These are phyloP conservation scores for Triplophysa bombifrons DNA, from an alignment of 2,797 vertebrate genomes.

Conservation along the genomic window DNA sequence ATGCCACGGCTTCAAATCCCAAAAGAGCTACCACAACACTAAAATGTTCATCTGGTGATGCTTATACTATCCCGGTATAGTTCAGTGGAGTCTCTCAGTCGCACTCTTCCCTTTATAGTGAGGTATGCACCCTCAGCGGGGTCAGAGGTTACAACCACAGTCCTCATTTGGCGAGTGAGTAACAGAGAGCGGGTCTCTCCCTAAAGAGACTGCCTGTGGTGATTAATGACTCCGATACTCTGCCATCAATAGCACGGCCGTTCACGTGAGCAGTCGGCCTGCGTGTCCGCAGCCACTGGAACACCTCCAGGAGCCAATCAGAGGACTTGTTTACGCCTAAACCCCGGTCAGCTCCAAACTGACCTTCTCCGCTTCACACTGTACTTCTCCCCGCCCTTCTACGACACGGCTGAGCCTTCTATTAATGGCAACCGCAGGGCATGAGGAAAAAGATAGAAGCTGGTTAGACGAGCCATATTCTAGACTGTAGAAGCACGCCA, in stretches of 20 bases:
- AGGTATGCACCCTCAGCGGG: constrained; percentile 25
- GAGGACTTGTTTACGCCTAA: constrained; percentile 9
- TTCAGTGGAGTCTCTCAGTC: constrained; percentile 13
- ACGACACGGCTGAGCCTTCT: constrained; percentile 46
- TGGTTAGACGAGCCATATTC: constrained; percentile 43
- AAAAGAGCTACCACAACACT: constrained; percentile 4
- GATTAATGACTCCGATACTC: constrained; percentile 48
- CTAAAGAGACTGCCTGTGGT: constrained; percentile 11
- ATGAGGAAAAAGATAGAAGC: constrained; percentile 6
- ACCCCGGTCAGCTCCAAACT: constrained; percentile 37
- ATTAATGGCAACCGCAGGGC: constrained; percentile 48
- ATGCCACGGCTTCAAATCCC: constrained; percentile 12
- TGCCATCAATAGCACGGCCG: constrained; percentile 30
- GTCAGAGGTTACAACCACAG: constrained; percentile 39
- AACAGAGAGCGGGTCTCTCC: constrained; percentile 22
- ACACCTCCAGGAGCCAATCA: constrained; percentile 46
- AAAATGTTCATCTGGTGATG: neutral
- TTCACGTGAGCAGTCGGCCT: constrained; percentile 20
- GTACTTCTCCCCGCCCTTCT: constrained; percentile 25
- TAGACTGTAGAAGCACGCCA: constrained; percentile 13
- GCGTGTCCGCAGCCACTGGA: constrained; percentile 40
- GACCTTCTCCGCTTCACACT: constrained; percentile 37
- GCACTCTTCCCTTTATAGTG: constrained; percentile 30
- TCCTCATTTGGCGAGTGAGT: constrained; percentile 49
- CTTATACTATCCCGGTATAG: constrained; percentile 4